These are phyloP conservation scores for Nesogale talazaci DNA, from an alignment of 2,113 vertebrate species.

Conservation along the genomic window DNA sequence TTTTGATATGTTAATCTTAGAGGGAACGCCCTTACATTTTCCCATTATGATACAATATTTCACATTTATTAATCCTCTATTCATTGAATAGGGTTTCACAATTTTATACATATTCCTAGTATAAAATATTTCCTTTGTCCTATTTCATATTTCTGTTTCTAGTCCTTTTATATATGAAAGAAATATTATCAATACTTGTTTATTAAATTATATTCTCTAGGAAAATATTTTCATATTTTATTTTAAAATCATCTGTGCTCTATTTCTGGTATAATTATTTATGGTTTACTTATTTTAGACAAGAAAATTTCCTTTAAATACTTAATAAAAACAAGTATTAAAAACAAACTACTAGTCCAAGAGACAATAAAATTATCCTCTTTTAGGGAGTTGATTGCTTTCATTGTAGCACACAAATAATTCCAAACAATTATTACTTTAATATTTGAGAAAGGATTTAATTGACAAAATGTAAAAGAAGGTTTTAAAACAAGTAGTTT, in stretches of 20 bases:
- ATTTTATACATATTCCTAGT: background rate
- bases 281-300: background rate
- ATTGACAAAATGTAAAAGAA: conserved; percentile 7
- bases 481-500: background rate
- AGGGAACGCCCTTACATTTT: background rate
- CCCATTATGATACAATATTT: background rate
- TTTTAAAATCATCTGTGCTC: background rate
- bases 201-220: background rate
- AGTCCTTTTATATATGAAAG: background rate
- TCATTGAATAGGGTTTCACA: background rate
- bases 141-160: background rate
- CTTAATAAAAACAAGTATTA: background rate
- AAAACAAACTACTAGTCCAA: background rate
- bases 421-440: background rate
- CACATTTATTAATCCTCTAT: background rate
- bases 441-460: conserved; percentile 30
- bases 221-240: background rate
- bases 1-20: background rate
- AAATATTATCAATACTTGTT: background rate
- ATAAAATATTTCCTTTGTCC: background rate
- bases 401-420: background rate
- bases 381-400: background rate
- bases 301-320: background rate
- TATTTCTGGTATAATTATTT: background rate
- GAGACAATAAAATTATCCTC: background rate